A percentile compares a stretch with the other conserved stretches of the same genome.
These are phyloP conservation scores for Araneus ventricosus DNA, from an alignment of 1,140 invertebrate genomes.

Conservation along the genomic window DNA sequence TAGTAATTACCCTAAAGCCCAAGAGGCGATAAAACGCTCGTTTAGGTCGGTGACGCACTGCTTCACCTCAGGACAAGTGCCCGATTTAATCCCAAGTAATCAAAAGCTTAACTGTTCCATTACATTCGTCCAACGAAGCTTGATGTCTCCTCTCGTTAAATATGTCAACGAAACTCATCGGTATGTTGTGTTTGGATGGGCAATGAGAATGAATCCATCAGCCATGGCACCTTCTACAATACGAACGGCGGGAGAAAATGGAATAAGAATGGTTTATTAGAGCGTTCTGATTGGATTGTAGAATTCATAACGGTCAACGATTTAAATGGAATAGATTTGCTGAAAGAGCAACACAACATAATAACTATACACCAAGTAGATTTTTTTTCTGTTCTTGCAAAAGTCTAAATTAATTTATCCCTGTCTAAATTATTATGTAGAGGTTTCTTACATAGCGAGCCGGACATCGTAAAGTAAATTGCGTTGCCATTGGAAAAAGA, in stretches of 20 bases:
- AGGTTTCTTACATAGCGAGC: no score
- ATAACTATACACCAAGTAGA: no score
- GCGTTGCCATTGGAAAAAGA: no score
- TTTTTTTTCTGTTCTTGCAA: no score
- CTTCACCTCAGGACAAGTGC: not conserved
- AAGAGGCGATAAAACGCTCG: not conserved
- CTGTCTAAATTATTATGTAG: no score
- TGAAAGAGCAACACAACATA: no score
- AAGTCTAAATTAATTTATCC: no score
- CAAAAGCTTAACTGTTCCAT: slow-evolving; percentile 2
- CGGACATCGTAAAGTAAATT: no score
- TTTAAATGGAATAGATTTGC: not conserved
- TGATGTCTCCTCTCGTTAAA: not conserved
- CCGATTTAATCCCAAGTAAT: not conserved
- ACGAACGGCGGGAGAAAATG: not conserved
- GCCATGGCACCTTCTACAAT: not conserved
- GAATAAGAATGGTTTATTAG: not conserved
- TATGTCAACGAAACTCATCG: not conserved
- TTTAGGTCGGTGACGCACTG: not conserved
- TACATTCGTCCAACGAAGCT: not conserved
- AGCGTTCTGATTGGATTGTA: not conserved
- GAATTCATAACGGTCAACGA: not conserved
- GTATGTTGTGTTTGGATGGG: not conserved
- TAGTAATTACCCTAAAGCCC: not conserved
- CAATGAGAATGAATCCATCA: not conserved